phyloP scores from a whole-genome alignment of 2,113 vertebrate species.

The Zingel zingel region DNA sequence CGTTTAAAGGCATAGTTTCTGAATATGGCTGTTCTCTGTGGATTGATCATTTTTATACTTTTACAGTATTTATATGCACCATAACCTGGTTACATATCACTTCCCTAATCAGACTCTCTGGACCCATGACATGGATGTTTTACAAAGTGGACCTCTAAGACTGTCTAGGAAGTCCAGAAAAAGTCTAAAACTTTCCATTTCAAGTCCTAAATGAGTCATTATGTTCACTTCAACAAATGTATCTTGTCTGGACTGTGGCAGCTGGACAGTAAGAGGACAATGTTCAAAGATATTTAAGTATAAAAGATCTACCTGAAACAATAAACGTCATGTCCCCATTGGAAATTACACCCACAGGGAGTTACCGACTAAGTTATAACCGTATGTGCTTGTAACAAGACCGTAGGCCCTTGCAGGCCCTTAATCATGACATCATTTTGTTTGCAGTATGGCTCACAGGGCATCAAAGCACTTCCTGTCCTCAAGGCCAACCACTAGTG shows the following conservation, averaged over 20 bases:
- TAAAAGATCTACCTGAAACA: not conserved
- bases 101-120: not conserved
- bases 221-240: not conserved
- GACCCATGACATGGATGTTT: not conserved
- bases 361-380: not conserved
- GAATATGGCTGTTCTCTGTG: no score
- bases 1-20: no score
- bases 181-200: not conserved
- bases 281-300: not conserved
- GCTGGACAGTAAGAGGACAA: not conserved
- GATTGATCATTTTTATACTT: no score
- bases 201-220: not conserved
- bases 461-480: slow-evolving; percentile 28
- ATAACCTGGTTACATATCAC: not conserved
- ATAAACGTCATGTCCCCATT: not conserved
- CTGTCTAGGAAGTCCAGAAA: not conserved
- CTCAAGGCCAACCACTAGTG: slow-evolving; percentile 11
- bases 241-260: no score
- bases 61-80: no score
- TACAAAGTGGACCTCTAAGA: not conserved
- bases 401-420: not conserved
- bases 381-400: not conserved
- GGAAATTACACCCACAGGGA: not conserved
- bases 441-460: slow-evolving; percentile 3
- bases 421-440: slow-evolving; percentile 9